Evolutionary conservation across 2,113 vertebrate genomes (phyloP), one percentile per base, ranked within the genome.

Genomic region (Brevimyrus niger): DNA sequence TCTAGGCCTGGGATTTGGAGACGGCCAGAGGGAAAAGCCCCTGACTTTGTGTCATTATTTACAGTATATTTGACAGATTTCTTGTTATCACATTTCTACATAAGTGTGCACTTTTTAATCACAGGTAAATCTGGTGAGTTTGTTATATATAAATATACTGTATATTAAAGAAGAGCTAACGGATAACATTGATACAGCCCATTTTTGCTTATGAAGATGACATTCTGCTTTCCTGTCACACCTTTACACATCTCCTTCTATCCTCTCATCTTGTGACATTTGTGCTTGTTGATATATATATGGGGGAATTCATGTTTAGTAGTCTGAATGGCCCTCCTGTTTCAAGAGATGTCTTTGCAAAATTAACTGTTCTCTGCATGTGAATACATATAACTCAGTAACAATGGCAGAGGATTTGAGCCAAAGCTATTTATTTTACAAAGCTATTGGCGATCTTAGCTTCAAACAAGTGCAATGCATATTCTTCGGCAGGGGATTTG

Each of bases 401-500:
- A 48, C 65, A 13, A 27, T 50, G 44, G 23, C 31, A 55, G 88
- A 38, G 31, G 73, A 80, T 42, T 80, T 27, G 73, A 80, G 19
- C 69, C 31, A 53, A 82, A 83, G 23, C 50, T 23, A 27, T 58
- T 19, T 84, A 35, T 85, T 47, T 82, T 87, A 46, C 19, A 83
- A 89, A 84, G n/a, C 76, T 17, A 58, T 89, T 83, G 73, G 73
- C 46, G 58, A 69, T 46, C n/a, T 61, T 84, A 50, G 13, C 21
- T 84, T 82, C n/a, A 17, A 61, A 84, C 73, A 84, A 89, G 44
- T 46, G 19, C 51, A 47, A 58, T 58, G 35, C 53, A 85, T 44
- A 46, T 46, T 84, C 76, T 50, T 55, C 23, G 19, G 88, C 38
- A 10, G 51, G 27, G 53, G 35, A 46, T 55, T 84, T 44, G 17